Percentiles rank a stretch among this genome's conserved stretches.
Conservation (phyloP, 2,888 invertebrate species). For the Alcis repandata region DNA sequence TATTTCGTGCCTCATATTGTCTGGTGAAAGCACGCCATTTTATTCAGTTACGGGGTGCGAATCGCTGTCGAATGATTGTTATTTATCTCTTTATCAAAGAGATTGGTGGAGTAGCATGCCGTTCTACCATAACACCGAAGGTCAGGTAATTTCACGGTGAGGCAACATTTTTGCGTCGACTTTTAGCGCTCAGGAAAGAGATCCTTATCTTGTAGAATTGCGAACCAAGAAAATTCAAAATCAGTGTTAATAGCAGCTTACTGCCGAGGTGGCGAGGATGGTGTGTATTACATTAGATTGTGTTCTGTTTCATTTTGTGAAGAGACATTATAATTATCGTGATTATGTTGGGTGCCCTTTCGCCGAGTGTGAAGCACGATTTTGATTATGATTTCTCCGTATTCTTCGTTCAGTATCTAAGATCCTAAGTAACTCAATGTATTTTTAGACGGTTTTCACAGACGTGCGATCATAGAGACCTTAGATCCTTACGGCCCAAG, state of each 20-base stretch:
- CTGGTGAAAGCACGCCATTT: constrained; percentile 29
- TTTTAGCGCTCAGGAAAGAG: constrained; percentile 3
- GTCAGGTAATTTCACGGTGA: constrained; percentile 19
- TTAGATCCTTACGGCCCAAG: too few species aligned
- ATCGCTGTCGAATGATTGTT: constrained; percentile 18
- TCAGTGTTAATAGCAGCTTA: not conserved
- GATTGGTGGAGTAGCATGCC: constrained; percentile 33
- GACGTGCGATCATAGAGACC: too few species aligned
- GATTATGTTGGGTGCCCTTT: not conserved
- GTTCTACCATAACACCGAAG: constrained; percentile 22
- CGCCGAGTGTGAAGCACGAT: not conserved
- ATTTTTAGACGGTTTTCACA: too few species aligned
- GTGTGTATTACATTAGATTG: constrained; percentile 6
- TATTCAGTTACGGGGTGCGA: constrained; percentile 26
- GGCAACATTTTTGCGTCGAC: constrained; percentile 2
- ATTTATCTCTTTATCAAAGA: constrained; percentile 34
- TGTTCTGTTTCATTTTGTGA: not conserved
- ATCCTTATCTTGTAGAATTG: not conserved
- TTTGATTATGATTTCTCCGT: not conserved
- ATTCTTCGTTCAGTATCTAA: not conserved
- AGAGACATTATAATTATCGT: constrained; percentile 3
- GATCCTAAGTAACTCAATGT: too few species aligned
- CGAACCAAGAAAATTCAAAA: not conserved
- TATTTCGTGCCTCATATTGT: constrained; percentile 15
- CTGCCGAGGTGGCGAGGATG: not conserved